Percentiles rank a stretch among this genome's conserved stretches.
These are phyloP conservation scores for Tetramorium alpestre DNA, from an alignment of 1,140 invertebrate species.

Conservation along the genomic window DNA sequence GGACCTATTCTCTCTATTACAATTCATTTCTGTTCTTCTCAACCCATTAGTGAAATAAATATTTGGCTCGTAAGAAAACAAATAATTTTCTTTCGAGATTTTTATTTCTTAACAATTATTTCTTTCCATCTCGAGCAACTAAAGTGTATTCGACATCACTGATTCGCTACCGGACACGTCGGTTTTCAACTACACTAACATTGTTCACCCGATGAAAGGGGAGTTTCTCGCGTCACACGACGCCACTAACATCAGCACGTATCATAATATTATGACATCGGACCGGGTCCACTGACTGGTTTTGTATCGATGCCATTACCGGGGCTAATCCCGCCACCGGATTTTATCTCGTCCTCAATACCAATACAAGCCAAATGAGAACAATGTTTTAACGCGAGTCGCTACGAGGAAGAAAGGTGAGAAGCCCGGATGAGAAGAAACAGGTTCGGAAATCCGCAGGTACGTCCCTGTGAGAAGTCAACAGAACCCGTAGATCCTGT, in stretches of 20 bases:
- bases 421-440: constrained; percentile 31
- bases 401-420: neutral
- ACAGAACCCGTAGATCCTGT: constrained; percentile 51
- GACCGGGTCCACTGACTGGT: constrained; percentile 57
- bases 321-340: constrained; percentile 67
- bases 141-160: neutral
- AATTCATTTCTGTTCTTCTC: constrained; percentile 33
- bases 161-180: constrained; percentile 17
- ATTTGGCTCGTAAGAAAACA: neutral
- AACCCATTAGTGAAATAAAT: neutral
- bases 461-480: constrained; percentile 17
- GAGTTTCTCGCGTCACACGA: constrained; percentile 22
- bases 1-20: neutral
- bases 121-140: neutral
- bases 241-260: constrained; percentile 24
- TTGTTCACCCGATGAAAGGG: constrained; percentile 1
- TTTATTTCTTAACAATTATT: neutral
- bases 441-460: constrained; percentile 55
- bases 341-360: constrained; percentile 63
- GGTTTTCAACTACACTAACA: constrained; percentile 8
- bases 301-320: constrained; percentile 58
- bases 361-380: constrained; percentile 63
- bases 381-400: constrained; percentile 45
- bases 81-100: neutral
- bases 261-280: constrained; percentile 74